Percentiles rank a stretch among this genome's conserved stretches.
These are phyloP conservation scores for Odontomyia ornata DNA, from an alignment of 2,888 invertebrate genomes.

Conservation along the genomic window DNA sequence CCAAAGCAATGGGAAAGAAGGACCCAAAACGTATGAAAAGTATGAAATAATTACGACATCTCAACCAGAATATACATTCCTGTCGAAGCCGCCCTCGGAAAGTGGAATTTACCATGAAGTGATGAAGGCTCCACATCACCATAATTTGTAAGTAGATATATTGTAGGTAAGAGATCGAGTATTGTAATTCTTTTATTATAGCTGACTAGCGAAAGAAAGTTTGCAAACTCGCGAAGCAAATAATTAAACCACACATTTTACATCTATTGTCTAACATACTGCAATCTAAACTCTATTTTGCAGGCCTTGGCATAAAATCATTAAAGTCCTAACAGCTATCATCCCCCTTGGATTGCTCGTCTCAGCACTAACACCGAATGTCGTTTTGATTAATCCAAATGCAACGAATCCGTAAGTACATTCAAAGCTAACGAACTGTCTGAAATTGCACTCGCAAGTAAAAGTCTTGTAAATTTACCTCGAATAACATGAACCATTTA, in stretches of 20 bases:
- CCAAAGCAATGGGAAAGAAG: not conserved
- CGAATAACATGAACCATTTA: not conserved
- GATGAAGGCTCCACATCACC: not conserved
- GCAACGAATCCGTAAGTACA: conserved; percentile 48
- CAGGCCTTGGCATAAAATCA: conserved; percentile 48
- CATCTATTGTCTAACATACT: not conserved
- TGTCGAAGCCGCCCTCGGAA: not conserved
- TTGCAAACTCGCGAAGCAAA: too few relatives aligned
- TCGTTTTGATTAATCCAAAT: conserved; percentile 48
- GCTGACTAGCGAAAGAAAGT: too few relatives aligned
- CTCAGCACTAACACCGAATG: conserved; percentile 48
- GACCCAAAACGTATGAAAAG: not conserved
- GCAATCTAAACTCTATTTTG: not conserved
- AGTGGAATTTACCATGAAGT: conserved; percentile 6
- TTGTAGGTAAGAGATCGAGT: too few relatives aligned
- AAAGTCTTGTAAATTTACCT: conserved; percentile 27
- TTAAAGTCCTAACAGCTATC: conserved; percentile 46
- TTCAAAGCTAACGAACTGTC: not conserved
- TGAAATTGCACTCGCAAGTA: not conserved
- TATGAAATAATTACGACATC: conserved; percentile 33
- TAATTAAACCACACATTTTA: too few relatives aligned
- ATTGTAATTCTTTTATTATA: too few relatives aligned
- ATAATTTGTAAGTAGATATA: conserved; percentile 25
- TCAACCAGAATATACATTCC: conserved; percentile 14
- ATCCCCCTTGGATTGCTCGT: conserved; percentile 49